Conservation (phyloP, 2,113 vertebrate species). For the Gymnorhina tibicen region DNA sequence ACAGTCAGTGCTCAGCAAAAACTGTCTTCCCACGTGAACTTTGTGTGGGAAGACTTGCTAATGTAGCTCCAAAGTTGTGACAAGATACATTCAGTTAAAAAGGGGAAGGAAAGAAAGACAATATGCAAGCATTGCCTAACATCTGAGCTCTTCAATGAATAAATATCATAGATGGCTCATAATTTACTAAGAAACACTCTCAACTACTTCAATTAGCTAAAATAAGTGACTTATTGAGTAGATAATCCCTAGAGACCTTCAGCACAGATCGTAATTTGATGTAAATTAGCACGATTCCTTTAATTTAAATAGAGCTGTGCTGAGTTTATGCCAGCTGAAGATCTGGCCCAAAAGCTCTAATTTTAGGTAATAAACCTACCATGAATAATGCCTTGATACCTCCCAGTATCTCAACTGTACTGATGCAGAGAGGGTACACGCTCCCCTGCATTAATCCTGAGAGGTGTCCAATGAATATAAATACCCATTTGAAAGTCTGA, state of each 20-base stretch:
- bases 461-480: conserved; percentile 19
- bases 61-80: neutral
- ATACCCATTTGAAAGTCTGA: neutral
- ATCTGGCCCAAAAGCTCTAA: neutral
- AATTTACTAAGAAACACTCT: conserved; percentile 2
- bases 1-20: neutral
- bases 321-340: conserved; percentile 19
- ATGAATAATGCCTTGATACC: conserved; percentile 2
- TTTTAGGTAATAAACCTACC: conserved; percentile 7
- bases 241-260: conserved; percentile 8
- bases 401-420: neutral
- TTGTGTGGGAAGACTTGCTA: neutral
- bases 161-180: neutral
- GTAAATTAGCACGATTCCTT: neutral
- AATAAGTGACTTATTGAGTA: neutral
- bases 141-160: neutral
- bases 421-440: neutral
- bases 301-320: neutral
- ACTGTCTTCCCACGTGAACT: neutral
- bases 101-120: neutral
- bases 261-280: neutral
- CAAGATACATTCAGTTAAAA: neutral
- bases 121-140: neutral
- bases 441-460: neutral
- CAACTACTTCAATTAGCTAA: conserved; percentile 24